Base-by-base conservation (phyloP, 2,888 invertebrate genomes). In the Hydroisotoma schaefferi region DNA sequence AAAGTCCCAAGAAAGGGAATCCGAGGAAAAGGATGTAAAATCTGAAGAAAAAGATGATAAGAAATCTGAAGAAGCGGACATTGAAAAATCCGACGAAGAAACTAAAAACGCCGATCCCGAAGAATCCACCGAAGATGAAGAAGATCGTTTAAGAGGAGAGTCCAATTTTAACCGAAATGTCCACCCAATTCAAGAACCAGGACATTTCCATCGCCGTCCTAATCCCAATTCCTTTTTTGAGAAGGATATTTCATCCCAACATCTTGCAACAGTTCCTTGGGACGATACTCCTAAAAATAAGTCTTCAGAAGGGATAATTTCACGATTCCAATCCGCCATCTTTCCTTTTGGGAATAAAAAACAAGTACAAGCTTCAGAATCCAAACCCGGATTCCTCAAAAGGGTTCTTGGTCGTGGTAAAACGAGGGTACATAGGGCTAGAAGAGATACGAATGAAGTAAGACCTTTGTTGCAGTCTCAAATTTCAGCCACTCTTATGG, bases 201-300 rank as follows among this genome's bases (percentile, higher is more conserved):
- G 33, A 8, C 33, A 8, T 33, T 15, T 10, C 15, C 33, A 33
- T 8, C 8, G 8, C 40, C 40, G 4, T 15, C 40, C 2, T 46
- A 54, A 6, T 25, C 46, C 5, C 29, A 33, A 15, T 22, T 15
- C 23, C 33, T 26, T 15, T 15, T 8, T 5, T 18, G 20, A 40
- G 40, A 40, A 4, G 40, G 40, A 40, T 40, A 25, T 23, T 25
- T 3, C 5, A 8, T 12, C 23, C 5, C 23, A 25, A 18, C 3
- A 15, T 8, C 3, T 61, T 26, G 61, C 43, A n/a, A 57, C 61
- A 10, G 61, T 61, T 49, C 57, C 61, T 23, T 57, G 57, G 61
- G 57, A 61, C 23, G 61, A 61, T 15, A 46, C 48, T 10, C 27
- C 43, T 1, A 49, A 26, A 4, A 60, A 60, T 37, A 40, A 40